phyloP scores from a whole-genome alignment of 2,888 invertebrate genomes.

The Dicycla oo region DNA sequence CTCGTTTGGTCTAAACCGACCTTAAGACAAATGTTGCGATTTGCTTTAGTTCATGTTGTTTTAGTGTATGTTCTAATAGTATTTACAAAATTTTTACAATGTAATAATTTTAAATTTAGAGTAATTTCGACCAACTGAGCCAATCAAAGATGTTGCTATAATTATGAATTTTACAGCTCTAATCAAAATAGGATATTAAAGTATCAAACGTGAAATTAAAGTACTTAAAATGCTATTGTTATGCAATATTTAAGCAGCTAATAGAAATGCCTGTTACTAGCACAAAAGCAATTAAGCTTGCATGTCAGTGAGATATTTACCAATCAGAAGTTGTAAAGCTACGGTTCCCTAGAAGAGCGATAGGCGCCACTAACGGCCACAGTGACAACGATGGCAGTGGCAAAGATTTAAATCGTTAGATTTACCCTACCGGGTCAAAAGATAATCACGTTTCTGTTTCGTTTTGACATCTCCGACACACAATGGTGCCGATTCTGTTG shows the following conservation, averaged over 20 bases:
- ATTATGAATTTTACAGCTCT: slow-evolving; percentile 24
- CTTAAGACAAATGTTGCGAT: no score
- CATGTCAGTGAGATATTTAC: not conserved
- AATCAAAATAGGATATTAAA: slow-evolving; percentile 59
- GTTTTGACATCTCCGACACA: not conserved
- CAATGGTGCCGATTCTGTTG: no score
- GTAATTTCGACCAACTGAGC: slow-evolving; percentile 38
- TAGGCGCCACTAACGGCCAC: no score
- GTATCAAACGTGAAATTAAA: slow-evolving; percentile 35
- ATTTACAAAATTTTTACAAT: no score
- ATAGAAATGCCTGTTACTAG: not conserved
- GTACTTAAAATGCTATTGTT: slow-evolving; percentile 26
- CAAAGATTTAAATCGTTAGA: not conserved
- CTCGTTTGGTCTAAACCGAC: not conserved
- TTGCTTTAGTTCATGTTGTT: no score
- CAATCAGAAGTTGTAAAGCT: not conserved
- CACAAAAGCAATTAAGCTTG: not conserved
- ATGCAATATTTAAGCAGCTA: slow-evolving; percentile 1
- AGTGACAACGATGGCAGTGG: no score
- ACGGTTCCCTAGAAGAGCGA: not conserved
- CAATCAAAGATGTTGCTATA: slow-evolving; percentile 11
- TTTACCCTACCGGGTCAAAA: not conserved
- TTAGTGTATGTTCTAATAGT: not conserved
- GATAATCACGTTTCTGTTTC: not conserved
- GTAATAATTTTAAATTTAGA: slow-evolving; percentile 11